Base-by-base conservation (phyloP, 2,797 vertebrate species). In the Labroides dimidiatus region DNA sequence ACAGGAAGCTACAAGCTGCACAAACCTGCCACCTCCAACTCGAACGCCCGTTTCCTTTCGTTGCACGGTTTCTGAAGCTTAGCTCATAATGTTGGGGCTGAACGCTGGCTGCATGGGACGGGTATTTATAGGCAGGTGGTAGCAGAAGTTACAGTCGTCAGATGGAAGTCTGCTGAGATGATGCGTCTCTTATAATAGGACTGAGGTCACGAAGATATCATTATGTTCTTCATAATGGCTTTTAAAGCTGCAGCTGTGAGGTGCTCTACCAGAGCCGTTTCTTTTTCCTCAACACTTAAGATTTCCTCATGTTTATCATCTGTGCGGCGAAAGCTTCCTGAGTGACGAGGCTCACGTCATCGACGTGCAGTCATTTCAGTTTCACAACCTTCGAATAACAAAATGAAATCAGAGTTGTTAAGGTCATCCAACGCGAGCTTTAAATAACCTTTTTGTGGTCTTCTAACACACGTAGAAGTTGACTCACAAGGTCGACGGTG, bases 121-220 rank as follows among this genome's bases (percentile, higher is more conserved):
- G 70, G 49, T 86, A 88, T 87, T 87, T 81, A 75, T 86, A 81
- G 87, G 53, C 4, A 30, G 63, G 21, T 21, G 62, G 75, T 0
- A 68, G 70, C 75, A 84, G 74, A 74, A 62, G 77, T 71, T 69
- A 42, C 63, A 77, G 76, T 64, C 60, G n/a, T 74, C 75, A 74
- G 53, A 43, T 65, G 30, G 63, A 62, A 5, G 75, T 72, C 59
- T 64, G 82, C 71, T 78, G 76, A 80, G 71, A 53, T 59, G 74
- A 66, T 67, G 39, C 62, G 53, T 69, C 67, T 80, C 76, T 42
- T 80, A 72, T 69, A 78, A 84, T 74, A 79, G 77, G 62, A 37
- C 58, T 82, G 77, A 78, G 78, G 66, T 84, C 73, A 80, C 56
- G 42, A 48, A 30, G 76, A 65, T 78, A 62, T 74, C 70, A 54